Conservation (phyloP, 2,797 vertebrate genomes). For the Agapornis canus region DNA sequence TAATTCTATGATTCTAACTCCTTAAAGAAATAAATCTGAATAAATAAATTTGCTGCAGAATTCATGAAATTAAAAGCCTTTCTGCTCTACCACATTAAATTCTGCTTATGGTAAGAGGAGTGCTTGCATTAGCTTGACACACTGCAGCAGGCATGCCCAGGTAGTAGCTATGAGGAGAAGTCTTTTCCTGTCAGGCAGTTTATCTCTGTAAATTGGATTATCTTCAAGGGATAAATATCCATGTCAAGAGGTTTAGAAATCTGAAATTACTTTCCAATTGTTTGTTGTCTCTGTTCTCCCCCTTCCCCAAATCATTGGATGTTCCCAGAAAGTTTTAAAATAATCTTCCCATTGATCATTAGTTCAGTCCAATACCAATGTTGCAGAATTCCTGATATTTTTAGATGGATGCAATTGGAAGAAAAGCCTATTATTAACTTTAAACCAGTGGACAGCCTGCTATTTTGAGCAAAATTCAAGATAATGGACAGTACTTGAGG, state of each 20-base stretch:
- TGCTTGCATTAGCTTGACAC: neutral
- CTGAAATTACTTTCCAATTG: neutral
- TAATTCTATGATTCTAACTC: neutral
- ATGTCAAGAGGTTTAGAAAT: neutral
- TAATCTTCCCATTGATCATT: neutral
- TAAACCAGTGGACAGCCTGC: neutral
- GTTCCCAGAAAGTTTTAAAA: neutral
- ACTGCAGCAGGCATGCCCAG: neutral
- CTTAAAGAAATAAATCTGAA: neutral
- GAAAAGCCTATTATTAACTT: neutral
- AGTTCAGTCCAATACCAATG: neutral
- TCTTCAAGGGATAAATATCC: neutral
- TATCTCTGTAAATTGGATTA: conserved; percentile 8
- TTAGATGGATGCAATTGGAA: neutral
- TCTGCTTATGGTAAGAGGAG: neutral
- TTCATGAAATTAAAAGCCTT: neutral
- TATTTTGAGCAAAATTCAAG: neutral
- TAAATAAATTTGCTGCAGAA: neutral
- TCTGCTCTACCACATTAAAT: neutral
- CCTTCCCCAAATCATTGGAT: neutral
- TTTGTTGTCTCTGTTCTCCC: neutral
- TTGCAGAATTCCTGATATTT: neutral
- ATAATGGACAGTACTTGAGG: neutral
- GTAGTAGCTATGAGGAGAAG: neutral
- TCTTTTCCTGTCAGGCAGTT: neutral